These are phyloP conservation scores for Silurus lanzhouensis DNA, from an alignment of 2,797 vertebrate genomes.

Conservation along the genomic window DNA sequence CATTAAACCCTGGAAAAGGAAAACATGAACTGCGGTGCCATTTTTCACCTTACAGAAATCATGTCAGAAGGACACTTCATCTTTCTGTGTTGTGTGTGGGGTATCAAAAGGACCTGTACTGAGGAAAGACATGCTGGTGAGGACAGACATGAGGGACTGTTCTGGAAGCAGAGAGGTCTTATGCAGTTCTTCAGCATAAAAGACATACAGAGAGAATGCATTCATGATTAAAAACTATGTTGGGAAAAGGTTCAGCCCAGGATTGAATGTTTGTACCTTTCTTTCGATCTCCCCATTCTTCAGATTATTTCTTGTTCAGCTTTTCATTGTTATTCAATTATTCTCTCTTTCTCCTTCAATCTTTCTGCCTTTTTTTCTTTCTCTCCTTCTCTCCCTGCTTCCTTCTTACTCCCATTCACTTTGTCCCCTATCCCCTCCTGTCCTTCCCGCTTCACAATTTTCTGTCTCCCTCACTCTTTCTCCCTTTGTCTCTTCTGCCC, in stretches of 20 bases:
- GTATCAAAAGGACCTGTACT: too few relatives aligned
- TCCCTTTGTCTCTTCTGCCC: background rate
- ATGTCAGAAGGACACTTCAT: conserved; percentile 3
- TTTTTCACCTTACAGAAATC: conserved; percentile 18
- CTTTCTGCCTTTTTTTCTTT: background rate
- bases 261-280: background rate
- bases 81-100: background rate
- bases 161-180: background rate
- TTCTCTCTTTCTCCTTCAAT: background rate
- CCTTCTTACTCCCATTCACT: background rate
- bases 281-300: background rate
- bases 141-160: background rate
- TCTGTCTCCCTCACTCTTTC: background rate
- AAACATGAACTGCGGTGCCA: background rate
- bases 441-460: too few relatives aligned
- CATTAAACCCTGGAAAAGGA: conserved; percentile 14
- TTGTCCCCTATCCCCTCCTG: background rate
- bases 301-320: too few relatives aligned
- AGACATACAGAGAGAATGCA: background rate
- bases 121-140: background rate
- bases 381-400: background rate
- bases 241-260: background rate
- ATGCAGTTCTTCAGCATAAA: background rate
- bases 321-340: background rate
- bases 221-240: background rate